Percentiles rank a stretch among this genome's conserved stretches.
phyloP scores from a whole-genome alignment of 2,113 vertebrate species.

The Uropsilus gracilis region DNA sequence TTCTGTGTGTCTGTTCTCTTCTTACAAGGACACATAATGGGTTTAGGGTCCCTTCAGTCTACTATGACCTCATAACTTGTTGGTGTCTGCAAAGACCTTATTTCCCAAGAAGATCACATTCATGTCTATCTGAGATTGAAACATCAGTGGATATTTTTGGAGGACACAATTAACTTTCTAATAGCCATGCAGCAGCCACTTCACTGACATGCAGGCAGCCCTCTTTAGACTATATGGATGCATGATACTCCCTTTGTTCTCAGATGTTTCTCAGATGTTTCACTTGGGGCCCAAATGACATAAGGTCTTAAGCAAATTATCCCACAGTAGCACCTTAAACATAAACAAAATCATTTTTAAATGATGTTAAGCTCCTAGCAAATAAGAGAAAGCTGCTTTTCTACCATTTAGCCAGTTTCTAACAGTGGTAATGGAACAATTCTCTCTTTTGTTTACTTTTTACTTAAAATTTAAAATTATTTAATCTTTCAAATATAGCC shows the following conservation, averaged over 20 bases:
- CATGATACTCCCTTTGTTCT: background rate
- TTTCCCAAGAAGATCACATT: background rate
- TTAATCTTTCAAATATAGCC: background rate
- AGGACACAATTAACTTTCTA: background rate
- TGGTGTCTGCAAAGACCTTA: background rate
- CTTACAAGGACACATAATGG: background rate
- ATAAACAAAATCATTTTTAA: constrained; percentile 2
- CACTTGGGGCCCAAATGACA: background rate
- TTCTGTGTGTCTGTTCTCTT: background rate
- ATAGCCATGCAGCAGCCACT: background rate
- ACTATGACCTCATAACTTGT: background rate
- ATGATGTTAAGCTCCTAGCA: constrained; percentile 3
- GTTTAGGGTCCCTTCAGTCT: background rate
- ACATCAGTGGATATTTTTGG: background rate
- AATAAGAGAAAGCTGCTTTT: background rate
- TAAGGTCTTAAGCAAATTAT: background rate
- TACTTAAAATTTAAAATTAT: background rate
- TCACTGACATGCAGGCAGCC: background rate
- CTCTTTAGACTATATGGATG: background rate
- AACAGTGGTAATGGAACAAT: background rate
- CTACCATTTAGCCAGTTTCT: background rate
- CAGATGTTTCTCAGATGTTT: no score
- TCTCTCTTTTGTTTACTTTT: background rate
- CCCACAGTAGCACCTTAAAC: background rate
- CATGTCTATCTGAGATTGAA: background rate